phyloP scores from a whole-genome alignment of 2,888 invertebrate genomes.

The Choristoneura rosaceana region DNA sequence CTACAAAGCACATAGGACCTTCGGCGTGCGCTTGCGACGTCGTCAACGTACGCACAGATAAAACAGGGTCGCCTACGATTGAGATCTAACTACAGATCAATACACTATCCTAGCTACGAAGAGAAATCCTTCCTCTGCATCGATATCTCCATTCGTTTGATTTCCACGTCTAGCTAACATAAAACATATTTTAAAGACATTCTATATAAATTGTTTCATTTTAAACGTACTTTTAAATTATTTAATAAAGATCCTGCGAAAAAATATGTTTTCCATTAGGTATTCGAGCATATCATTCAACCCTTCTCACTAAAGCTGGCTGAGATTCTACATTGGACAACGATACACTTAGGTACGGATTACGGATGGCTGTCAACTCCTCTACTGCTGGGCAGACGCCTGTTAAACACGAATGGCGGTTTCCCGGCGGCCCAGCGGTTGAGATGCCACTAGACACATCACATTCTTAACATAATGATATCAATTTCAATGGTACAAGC shows the following conservation, averaged over 20 bases:
- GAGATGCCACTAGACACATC: background rate
- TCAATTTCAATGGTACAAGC: conserved; percentile 35
- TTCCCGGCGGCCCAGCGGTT: background rate
- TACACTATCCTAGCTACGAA: conserved; percentile 53
- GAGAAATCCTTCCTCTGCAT: conserved; percentile 44
- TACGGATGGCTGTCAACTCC: too few relatives aligned
- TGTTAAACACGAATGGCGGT: background rate
- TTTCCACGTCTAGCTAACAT: conserved; percentile 21
- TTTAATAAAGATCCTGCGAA: background rate
- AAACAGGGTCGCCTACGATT: conserved; percentile 49
- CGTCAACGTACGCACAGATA: conserved; percentile 39
- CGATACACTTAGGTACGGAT: conserved; percentile 11
- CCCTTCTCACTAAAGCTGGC: conserved; percentile 19
- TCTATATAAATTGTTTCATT: background rate
- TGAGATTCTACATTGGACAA: conserved; percentile 36
- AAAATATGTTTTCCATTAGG: conserved; percentile 19
- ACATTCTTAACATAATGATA: conserved; percentile 33
- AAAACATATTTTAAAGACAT: conserved; percentile 5
- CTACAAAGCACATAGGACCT: conserved; percentile 60
- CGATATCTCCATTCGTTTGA: background rate
- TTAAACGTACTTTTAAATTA: background rate
- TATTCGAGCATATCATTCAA: conserved; percentile 7
- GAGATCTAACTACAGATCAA: conserved; percentile 57
- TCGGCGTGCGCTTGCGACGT: background rate
- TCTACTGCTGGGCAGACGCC: background rate